Conservation (phyloP, 2,113 vertebrate genomes). For the Pithys albifrons region DNA sequence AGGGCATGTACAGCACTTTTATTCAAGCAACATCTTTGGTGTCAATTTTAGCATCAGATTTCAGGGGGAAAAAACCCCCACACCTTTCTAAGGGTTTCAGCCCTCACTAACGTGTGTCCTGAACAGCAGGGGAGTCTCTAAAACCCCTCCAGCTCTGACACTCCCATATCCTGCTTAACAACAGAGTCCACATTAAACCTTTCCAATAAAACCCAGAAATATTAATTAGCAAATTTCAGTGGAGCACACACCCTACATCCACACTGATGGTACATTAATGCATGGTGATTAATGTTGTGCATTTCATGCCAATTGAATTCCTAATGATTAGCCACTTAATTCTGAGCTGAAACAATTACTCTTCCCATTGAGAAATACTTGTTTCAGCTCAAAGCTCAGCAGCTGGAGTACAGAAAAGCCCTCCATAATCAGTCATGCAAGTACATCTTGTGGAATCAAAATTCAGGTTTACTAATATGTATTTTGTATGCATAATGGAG, state of each 20-base stretch:
- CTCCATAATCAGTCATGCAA: not conserved
- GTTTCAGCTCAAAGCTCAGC: not conserved
- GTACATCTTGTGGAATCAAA: not conserved
- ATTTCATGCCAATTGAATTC: constrained; percentile 37
- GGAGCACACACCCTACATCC: not conserved
- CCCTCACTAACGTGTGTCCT: not conserved
- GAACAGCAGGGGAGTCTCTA: not conserved
- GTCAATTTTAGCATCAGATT: not conserved
- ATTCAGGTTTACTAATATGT: not conserved
- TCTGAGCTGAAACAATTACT: constrained; percentile 31
- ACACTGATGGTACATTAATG: not conserved
- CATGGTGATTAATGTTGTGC: not conserved
- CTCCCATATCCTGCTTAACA: not conserved
- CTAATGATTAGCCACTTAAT: constrained; percentile 44
- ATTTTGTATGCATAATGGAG: not conserved
- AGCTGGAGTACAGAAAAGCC: not conserved
- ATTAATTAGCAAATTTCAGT: not conserved
- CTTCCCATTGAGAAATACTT: constrained; percentile 6
- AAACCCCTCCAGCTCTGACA: not conserved
- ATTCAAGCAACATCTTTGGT: not conserved
- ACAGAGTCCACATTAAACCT: not conserved
- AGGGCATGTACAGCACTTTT: not conserved
- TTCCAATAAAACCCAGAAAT: not conserved
- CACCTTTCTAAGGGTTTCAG: not conserved
- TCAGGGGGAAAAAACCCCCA: not conserved